These are phyloP conservation scores for Trochalopteron elliotii DNA, from an alignment of 2,113 vertebrate genomes.

Conservation along the genomic window DNA sequence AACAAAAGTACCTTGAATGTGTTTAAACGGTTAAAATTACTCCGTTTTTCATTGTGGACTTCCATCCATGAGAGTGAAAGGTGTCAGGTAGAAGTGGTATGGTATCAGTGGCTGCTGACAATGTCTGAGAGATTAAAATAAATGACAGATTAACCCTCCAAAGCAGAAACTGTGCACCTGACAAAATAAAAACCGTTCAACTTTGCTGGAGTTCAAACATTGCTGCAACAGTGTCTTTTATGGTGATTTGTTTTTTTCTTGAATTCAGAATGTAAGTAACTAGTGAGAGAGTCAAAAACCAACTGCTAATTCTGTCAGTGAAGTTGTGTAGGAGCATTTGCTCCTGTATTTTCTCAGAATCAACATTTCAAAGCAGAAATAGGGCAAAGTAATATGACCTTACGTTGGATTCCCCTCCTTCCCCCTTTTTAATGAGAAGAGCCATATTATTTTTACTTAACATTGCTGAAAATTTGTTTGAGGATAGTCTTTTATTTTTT, in stretches of 20 bases:
- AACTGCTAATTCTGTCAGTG: not conserved
- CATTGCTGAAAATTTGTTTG: not conserved
- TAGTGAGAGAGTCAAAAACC: not conserved
- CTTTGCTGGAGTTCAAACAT: not conserved
- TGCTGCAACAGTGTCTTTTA: not conserved
- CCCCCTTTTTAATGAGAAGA: not conserved
- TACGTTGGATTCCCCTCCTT: not conserved
- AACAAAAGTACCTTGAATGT: not conserved
- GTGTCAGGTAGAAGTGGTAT: not conserved
- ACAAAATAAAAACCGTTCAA: constrained; percentile 48
- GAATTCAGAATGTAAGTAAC: not conserved
- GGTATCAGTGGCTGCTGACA: constrained; percentile 4
- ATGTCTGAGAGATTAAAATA: constrained; percentile 30
- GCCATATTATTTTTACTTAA: not conserved
- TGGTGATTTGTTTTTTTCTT: not conserved
- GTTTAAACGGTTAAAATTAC: constrained; percentile 4
- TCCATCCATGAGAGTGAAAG: not conserved
- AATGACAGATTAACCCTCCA: constrained; percentile 48
- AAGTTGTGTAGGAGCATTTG: not conserved
- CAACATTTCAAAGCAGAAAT: not conserved
- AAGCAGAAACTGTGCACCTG: constrained; percentile 31
- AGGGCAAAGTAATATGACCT: not conserved
- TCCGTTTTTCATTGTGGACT: not conserved
- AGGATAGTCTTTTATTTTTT: not conserved
- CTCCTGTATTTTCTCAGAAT: not conserved